Conservation (phyloP, 1,140 invertebrate species). For the Adelges cooleyi region DNA sequence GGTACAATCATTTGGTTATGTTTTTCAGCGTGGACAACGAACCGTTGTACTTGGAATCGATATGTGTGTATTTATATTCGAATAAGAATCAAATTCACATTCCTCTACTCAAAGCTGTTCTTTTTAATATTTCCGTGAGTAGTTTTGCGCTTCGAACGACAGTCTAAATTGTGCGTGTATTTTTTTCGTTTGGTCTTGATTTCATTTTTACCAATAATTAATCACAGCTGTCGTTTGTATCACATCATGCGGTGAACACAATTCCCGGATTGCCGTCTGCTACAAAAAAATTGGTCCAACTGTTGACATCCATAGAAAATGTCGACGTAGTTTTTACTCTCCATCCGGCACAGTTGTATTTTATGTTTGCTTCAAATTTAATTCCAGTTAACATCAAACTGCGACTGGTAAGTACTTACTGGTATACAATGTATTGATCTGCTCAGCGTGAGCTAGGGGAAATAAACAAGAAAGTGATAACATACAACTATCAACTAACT, state of each 20-base stretch:
- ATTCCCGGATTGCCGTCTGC: not conserved
- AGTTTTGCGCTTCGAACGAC: no score
- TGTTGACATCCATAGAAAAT: not conserved
- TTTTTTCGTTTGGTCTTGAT: no score
- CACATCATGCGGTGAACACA: slow-evolving; percentile 6
- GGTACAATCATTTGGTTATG: not conserved
- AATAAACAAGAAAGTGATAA: no score
- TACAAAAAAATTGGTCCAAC: not conserved
- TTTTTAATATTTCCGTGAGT: slow-evolving; percentile 21
- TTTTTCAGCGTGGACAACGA: not conserved
- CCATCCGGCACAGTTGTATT: slow-evolving; percentile 8
- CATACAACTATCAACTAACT: no score
- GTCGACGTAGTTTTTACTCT: slow-evolving; percentile 1
- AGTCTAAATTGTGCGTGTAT: no score
- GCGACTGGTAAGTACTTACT: not conserved
- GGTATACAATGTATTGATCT: no score
- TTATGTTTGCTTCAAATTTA: slow-evolving; percentile 13
- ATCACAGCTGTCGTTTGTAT: slow-evolving; percentile 16
- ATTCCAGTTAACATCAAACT: not conserved
- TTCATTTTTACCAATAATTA: no score
- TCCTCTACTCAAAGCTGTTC: slow-evolving; percentile 7
- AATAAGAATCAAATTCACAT: not conserved
- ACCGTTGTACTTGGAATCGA: slow-evolving; percentile 5
- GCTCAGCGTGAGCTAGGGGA: no score
- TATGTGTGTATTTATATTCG: slow-evolving; percentile 1